These are phyloP conservation scores for Umimayanthus kanabou DNA, from an alignment of 92 coral and sea anemone genomes.

Conservation along the genomic window DNA sequence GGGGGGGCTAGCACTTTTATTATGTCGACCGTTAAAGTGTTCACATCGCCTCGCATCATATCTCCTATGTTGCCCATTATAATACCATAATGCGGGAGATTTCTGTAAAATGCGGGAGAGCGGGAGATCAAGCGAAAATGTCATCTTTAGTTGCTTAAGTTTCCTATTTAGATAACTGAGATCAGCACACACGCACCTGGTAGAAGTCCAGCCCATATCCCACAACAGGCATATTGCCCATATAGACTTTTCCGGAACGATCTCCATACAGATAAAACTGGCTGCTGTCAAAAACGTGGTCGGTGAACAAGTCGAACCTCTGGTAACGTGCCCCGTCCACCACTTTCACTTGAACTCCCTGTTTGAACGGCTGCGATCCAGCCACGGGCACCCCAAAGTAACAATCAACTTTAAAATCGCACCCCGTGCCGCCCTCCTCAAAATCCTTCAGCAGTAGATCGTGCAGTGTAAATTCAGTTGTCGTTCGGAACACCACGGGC, in stretches of 20 bases:
- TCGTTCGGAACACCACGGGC: constrained; percentile 46
- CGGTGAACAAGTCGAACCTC: constrained; percentile 34
- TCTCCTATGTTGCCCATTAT: no score
- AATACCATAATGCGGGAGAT: no score
- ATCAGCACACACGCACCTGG: constrained; percentile 33
- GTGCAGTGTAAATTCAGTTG: constrained; percentile 26
- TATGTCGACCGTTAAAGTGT: no score
- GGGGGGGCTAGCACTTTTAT: no score
- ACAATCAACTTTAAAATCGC: constrained; percentile 37
- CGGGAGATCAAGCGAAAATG: no score
- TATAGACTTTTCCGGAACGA: constrained; percentile 27
- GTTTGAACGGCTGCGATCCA: constrained; percentile 27
- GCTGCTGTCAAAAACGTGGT: constrained; percentile 20
- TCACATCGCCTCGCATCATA: no score
- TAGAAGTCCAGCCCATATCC: constrained; percentile 45
- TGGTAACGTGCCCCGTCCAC: constrained; percentile 36
- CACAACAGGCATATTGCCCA: constrained; percentile 30
- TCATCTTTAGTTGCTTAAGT: no score
- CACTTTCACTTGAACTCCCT: constrained; percentile 42
- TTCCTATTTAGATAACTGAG: no score
- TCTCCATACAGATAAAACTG: constrained; percentile 53
- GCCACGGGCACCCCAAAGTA: constrained; percentile 34
- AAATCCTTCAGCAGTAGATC: constrained; percentile 47
- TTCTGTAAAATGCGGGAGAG: no score
- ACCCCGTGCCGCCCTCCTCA: constrained; percentile 36